A percentile compares a stretch with the other conserved stretches of the same genome.
phyloP scores from a whole-genome alignment of 2,888 invertebrate genomes.

The Dynastes grantii region DNA sequence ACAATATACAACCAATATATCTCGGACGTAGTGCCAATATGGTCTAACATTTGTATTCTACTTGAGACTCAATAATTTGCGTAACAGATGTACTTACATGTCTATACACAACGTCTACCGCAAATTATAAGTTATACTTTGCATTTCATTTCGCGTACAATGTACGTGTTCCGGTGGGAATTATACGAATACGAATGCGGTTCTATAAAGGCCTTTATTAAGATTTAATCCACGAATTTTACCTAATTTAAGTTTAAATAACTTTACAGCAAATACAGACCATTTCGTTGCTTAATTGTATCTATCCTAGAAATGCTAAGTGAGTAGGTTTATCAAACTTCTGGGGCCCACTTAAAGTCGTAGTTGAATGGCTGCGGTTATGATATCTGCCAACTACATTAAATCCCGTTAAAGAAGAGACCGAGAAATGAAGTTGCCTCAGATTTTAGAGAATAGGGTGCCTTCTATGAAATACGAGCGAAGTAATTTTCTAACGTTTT shows the following conservation, averaged over 20 bases:
- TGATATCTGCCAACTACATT: neutral
- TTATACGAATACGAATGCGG: neutral
- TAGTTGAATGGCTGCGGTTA: neutral
- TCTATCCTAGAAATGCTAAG: neutral
- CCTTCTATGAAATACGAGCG: neutral
- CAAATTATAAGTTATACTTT: neutral
- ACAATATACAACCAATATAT: too few species aligned
- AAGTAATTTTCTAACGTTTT: neutral
- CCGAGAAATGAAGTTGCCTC: neutral
- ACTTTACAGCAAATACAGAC: conserved; percentile 5
- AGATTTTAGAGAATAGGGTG: neutral
- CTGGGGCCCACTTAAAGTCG: neutral
- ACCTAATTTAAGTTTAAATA: conserved; percentile 17
- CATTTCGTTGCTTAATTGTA: conserved; percentile 9
- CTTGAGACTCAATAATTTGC: too few species aligned
- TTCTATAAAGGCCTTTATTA: neutral
- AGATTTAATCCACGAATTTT: conserved; percentile 8
- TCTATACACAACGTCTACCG: too few species aligned
- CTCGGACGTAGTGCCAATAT: too few species aligned
- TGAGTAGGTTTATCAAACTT: conserved; percentile 10
- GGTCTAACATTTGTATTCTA: too few species aligned
- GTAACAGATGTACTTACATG: too few species aligned
- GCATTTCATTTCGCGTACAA: neutral
- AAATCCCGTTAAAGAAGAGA: neutral
- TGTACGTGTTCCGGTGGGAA: neutral